These are phyloP conservation scores for Crocodylus rhombifer DNA, from an alignment of 2,797 vertebrate species.

Conservation along the genomic window DNA sequence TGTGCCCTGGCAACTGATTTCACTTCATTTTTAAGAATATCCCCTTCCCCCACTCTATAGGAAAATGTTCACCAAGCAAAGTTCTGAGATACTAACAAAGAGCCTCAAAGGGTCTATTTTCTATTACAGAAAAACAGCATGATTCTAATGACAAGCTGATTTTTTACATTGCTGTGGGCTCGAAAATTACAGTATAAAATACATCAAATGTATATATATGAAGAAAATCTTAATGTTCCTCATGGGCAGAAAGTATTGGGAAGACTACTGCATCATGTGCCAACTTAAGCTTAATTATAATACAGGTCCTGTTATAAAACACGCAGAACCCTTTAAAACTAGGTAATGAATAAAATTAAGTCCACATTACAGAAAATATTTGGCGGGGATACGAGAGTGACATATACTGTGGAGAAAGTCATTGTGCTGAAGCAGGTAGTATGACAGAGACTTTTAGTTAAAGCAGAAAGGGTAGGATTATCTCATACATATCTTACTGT, in stretches of 20 bases:
- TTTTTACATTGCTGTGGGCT: conserved; percentile 16
- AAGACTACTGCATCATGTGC: conserved; percentile 8
- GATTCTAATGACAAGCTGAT: conserved; percentile 17
- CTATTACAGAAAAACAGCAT: conserved; percentile 21
- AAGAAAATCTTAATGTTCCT: conserved; percentile 5
- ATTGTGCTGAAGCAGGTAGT: not conserved
- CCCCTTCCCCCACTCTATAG: not conserved
- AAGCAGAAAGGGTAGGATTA: fast-evolving
- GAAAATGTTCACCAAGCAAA: conserved; percentile 40
- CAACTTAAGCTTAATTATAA: conserved; percentile 1
- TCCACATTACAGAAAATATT: not conserved
- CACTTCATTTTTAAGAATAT: conserved; percentile 48
- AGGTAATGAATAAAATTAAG: not conserved
- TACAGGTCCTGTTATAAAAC: not conserved
- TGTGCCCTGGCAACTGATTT: conserved; percentile 20
- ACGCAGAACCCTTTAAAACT: not conserved
- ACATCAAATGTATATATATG: conserved; percentile 11
- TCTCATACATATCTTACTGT: not conserved
- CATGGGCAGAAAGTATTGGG: conserved; percentile 23
- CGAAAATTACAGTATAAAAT: conserved; percentile 32
- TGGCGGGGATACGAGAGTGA: not conserved
- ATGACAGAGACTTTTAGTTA: not conserved
- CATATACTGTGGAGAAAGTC: not conserved
- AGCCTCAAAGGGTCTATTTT: conserved; percentile 44
- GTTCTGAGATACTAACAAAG: conserved; percentile 25